Evolutionary conservation across 1,140 invertebrate genomes (phyloP).

Genomic region (Aphaenogaster ashmeadi): DNA sequence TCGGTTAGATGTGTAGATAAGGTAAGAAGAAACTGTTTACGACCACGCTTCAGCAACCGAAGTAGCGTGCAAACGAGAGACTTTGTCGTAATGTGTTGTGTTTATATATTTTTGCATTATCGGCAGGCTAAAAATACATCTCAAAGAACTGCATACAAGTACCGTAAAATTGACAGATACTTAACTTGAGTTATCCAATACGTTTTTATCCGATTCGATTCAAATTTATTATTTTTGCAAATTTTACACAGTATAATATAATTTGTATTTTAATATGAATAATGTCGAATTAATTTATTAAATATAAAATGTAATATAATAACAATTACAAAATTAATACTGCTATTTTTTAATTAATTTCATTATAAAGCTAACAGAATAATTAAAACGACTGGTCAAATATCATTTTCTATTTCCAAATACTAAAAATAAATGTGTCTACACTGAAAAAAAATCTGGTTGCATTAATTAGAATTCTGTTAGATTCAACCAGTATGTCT

Average conservation of each 20-base stretch:
- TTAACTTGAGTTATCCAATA: neutral
- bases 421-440: neutral
- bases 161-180: slow-evolving; percentile 3
- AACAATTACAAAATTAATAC: neutral
- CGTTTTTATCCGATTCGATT: neutral
- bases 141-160: neutral
- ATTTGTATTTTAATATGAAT: neutral
- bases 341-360: neutral
- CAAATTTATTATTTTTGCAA: neutral
- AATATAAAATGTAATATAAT: neutral
- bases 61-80: slow-evolving; percentile 7
- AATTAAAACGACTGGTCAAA: neutral
- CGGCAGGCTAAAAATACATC: neutral
- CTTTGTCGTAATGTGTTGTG: neutral
- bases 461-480: no score
- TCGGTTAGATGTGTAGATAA: slow-evolving; percentile 55
- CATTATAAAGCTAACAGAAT: neutral
- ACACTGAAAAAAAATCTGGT: neutral
- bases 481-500: no score
- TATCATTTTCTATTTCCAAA: neutral
- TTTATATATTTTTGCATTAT: slow-evolving; percentile 38
- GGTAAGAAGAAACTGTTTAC: slow-evolving; percentile 60
- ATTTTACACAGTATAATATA: neutral
- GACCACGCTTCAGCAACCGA: slow-evolving; percentile 10
- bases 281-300: neutral